Conservation (phyloP, 2,888 invertebrate genomes). For the Perizoma affinitatum region DNA sequence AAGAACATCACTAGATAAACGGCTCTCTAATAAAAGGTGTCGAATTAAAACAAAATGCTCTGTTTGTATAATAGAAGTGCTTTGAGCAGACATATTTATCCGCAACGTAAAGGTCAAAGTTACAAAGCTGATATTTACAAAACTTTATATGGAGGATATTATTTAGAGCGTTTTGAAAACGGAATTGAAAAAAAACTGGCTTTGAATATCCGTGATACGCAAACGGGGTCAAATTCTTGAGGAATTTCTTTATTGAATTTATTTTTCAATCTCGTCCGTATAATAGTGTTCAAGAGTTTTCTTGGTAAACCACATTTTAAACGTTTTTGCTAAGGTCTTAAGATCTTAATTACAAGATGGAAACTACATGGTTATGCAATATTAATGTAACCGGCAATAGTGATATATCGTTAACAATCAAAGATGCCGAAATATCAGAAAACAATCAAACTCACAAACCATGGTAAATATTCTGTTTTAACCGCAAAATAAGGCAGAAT, state of each 20-base stretch:
- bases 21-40: background rate
- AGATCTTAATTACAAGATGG: too few relatives aligned
- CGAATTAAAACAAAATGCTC: background rate
- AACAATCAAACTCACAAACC: too few relatives aligned
- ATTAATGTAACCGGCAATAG: too few relatives aligned
- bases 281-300: background rate
- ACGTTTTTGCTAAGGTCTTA: too few relatives aligned
- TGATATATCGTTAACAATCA: too few relatives aligned
- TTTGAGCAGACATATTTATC: background rate
- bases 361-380: too few relatives aligned
- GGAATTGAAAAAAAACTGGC: background rate
- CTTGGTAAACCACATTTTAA: too few relatives aligned
- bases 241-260: background rate
- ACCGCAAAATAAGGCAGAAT: too few relatives aligned
- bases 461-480: too few relatives aligned
- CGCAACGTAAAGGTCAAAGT: background rate
- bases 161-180: conserved; percentile 3
- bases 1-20: too few relatives aligned
- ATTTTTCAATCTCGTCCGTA: background rate
- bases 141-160: conserved; percentile 1
- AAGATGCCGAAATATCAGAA: too few relatives aligned
- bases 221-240: background rate
- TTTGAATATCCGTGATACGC: conserved; percentile 1
- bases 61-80: background rate
- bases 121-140: background rate